Base-by-base conservation (phyloP, 1,140 invertebrate species). In the Tetragonula clypearis region DNA sequence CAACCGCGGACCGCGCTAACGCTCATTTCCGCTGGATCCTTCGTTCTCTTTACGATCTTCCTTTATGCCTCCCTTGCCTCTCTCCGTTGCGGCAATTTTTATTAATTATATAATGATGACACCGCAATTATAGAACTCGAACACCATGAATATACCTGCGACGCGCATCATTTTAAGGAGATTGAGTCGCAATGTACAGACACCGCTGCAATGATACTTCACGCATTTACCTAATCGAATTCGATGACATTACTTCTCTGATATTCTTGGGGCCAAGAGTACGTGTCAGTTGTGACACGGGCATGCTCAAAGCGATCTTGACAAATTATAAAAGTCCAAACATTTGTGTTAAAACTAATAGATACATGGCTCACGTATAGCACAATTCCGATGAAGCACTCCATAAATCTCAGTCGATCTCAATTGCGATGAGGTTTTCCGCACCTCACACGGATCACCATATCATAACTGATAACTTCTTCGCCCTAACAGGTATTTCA, bases 81-180 rank as follows among this genome's bases (percentile, higher is more conserved):
- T 55, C 35, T 53, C 49, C 55, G 53, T 72, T 55, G 26, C 62
- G 30, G 66, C 62, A 73, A 84, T 79, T 90, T 87, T 89, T 90
- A 88, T 90, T 90, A 88, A 90, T 90, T 90, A 88, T 82, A 79
- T 78, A 85, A 79, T 21, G 77, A 65, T 87, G 71, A 62, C n/a
- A 73, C 72, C 55, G 30, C 19, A 30, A 30, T 30, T 30, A 30
- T 30, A 30, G 21, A 69, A 21, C 66, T 72, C 81, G 85, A 90
- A 15, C 30, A 30, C 26, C 62, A 26, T 88, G 86, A 90, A 91
- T 92, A 88, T 91, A 30, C 78, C 78, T n/a, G 62, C 66, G 35
- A 35, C 21, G 80, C 82, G 85, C 80, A 75, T 82, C 78, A 91
- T 91, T 85, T 91, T 85, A 87, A 91, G 88, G 74, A 89, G 86